These are phyloP conservation scores for Protosalanx chinensis DNA, from an alignment of 2,797 vertebrate genomes.

Conservation along the genomic window DNA sequence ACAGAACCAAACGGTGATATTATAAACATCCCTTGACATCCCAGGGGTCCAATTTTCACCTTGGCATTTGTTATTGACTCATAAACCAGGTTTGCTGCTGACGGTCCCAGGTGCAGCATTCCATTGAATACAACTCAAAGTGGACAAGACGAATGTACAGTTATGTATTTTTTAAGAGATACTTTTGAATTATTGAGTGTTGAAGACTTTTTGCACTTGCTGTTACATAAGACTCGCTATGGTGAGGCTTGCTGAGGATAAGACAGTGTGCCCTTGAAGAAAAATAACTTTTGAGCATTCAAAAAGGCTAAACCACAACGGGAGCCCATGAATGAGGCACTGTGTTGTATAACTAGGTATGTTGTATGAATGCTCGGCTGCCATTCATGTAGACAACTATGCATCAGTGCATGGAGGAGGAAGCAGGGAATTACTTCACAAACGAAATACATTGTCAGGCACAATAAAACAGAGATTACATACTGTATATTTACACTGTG, in stretches of 20 bases:
- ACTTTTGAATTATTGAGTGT: slow-evolving; percentile 58
- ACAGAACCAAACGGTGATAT: background rate
- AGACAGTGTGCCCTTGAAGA: slow-evolving; percentile 41
- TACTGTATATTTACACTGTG: background rate
- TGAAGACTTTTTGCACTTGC: slow-evolving; percentile 33
- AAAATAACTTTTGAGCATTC: slow-evolving; percentile 28
- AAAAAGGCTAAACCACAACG: slow-evolving; percentile 5
- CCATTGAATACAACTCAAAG: background rate
- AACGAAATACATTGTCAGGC: background rate
- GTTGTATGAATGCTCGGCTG: background rate
- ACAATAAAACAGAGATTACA: too few species aligned
- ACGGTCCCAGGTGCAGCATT: background rate
- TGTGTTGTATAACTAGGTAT: background rate
- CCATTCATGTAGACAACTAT: background rate
- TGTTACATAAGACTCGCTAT: slow-evolving; percentile 51
- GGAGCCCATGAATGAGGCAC: background rate
- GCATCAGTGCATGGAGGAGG: background rate
- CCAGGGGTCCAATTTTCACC: slow-evolving; percentile 3
- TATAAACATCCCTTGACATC: slow-evolving; percentile 1
- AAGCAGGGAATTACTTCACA: background rate
- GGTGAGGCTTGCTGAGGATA: slow-evolving; percentile 8
- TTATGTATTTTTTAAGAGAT: slow-evolving; percentile 62
- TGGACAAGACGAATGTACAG: slow-evolving; percentile 24
- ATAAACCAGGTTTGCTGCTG: background rate
- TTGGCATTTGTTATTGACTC: background rate